Percentiles rank a stretch among this genome's conserved stretches.
Conservation (phyloP, 1,140 invertebrate species). For the Bactericera cockerelli region DNA sequence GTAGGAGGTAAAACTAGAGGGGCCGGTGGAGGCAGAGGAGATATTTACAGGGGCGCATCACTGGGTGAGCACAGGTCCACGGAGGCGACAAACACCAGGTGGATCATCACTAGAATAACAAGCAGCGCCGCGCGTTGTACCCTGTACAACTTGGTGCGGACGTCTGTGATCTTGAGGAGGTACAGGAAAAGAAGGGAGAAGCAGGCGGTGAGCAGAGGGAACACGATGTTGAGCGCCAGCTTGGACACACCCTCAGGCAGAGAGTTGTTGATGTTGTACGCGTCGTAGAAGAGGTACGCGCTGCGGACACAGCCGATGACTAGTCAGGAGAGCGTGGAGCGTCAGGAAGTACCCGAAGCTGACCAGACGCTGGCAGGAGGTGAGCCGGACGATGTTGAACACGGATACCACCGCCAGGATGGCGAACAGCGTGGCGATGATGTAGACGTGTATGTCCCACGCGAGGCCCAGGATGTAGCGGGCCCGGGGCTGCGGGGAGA, state of each 20-base stretch:
- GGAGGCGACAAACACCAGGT: slow-evolving; percentile 54
- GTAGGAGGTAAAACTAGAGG: slow-evolving; percentile 27
- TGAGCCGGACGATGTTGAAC: slow-evolving; percentile 62
- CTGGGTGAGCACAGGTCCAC: slow-evolving; percentile 51
- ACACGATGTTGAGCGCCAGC: slow-evolving; percentile 63
- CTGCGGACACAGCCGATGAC: slow-evolving; percentile 62
- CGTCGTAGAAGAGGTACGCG: slow-evolving; percentile 75
- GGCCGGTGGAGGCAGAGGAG: slow-evolving; percentile 26
- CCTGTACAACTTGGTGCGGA: slow-evolving; percentile 33
- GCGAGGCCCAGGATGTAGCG: slow-evolving; percentile 40
- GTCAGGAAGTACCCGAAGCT: slow-evolving; percentile 69
- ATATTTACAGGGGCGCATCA: slow-evolving; percentile 18
- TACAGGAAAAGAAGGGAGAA: slow-evolving; percentile 74
- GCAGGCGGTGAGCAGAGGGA: slow-evolving; percentile 65
- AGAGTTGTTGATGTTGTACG: slow-evolving; percentile 65
- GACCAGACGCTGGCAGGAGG: slow-evolving; percentile 60
- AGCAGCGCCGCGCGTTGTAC: slow-evolving; percentile 38
- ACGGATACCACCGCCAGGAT: slow-evolving; percentile 64
- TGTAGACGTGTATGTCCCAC: slow-evolving; percentile 78
- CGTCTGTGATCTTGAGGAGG: slow-evolving; percentile 50
- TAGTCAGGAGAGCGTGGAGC: slow-evolving; percentile 60
- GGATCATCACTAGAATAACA: slow-evolving; percentile 39
- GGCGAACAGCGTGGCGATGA: slow-evolving; percentile 64
- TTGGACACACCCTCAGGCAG: slow-evolving; percentile 62
- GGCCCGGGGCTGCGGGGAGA: slow-evolving; percentile 21